phyloP scores from a whole-genome alignment of 2,888 invertebrate species.

The Abrostola triplasia region DNA sequence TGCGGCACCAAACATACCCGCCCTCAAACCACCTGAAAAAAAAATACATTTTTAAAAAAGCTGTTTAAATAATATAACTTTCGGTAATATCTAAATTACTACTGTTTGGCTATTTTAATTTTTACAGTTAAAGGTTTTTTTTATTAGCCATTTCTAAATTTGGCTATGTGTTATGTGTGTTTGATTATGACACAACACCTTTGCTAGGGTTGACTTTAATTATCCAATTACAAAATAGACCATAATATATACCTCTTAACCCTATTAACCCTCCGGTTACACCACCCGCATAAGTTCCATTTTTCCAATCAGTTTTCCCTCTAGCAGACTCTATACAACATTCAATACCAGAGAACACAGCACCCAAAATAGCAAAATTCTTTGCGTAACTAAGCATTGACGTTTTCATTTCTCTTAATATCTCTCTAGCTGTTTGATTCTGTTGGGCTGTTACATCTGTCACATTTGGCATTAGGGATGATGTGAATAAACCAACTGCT shows the following conservation, averaged over 20 bases:
- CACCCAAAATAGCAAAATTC: constrained; percentile 98
- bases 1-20: constrained; percentile 97
- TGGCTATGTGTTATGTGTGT: too few species aligned
- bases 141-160: too few species aligned
- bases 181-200: too few species aligned
- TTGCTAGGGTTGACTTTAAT: too few species aligned
- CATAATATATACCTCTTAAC: constrained; percentile 89
- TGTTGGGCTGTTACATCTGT: constrained; percentile 90
- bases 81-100: too few species aligned
- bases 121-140: too few species aligned
- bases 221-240: not conserved
- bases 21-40: constrained; percentile 96
- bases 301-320: constrained; percentile 98
- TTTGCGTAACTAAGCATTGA: constrained; percentile 98
- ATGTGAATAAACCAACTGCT: constrained; percentile 98
- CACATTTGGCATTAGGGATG: constrained; percentile 97
- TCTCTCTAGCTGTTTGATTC: constrained; percentile 94
- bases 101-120: too few species aligned
- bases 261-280: constrained; percentile 98
- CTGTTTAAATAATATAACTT: too few species aligned
- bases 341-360: constrained; percentile 97
- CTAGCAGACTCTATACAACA: constrained; percentile 98
- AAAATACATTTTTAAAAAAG: not conserved
- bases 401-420: constrained; percentile 96
- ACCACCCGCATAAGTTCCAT: constrained; percentile 98